Evolutionary conservation across 2,888 invertebrate genomes (phyloP).

Genomic region (Nebria brevicollis): DNA sequence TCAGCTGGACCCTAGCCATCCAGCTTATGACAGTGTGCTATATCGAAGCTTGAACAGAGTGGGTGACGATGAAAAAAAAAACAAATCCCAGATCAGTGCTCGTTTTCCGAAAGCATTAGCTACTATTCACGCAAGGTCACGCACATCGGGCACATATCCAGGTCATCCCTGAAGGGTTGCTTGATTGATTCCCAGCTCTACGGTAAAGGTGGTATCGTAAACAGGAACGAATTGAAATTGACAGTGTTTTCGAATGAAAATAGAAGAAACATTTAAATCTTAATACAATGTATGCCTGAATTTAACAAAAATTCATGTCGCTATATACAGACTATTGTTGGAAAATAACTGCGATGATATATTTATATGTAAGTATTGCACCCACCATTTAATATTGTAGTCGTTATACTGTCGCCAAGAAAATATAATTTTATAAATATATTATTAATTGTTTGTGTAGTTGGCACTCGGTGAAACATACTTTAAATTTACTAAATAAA

Average conservation of each 20-base stretch:
- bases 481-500: too few relatives aligned
- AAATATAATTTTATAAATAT: too few relatives aligned
- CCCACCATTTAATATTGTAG: too few relatives aligned
- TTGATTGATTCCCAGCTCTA: background rate
- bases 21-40: background rate
- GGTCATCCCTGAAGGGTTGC: slow-evolving; percentile 1
- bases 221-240: background rate
- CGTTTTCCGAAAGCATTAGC: background rate
- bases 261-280: background rate
- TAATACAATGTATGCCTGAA: background rate
- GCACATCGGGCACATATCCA: background rate
- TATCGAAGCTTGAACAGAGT: background rate
- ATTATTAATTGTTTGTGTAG: too few relatives aligned
- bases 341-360: too few relatives aligned
- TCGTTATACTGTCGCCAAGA: too few relatives aligned
- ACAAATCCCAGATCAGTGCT: background rate
- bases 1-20: background rate
- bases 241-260: background rate
- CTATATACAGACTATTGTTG: too few relatives aligned
- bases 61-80: background rate
- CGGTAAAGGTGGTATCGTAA: background rate
- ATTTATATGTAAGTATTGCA: too few relatives aligned
- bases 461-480: too few relatives aligned
- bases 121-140: background rate
- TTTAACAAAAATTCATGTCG: too few relatives aligned